Evolutionary conservation across 2,113 vertebrate species (phyloP).

Genomic region (Corythornis vintsioides): DNA sequence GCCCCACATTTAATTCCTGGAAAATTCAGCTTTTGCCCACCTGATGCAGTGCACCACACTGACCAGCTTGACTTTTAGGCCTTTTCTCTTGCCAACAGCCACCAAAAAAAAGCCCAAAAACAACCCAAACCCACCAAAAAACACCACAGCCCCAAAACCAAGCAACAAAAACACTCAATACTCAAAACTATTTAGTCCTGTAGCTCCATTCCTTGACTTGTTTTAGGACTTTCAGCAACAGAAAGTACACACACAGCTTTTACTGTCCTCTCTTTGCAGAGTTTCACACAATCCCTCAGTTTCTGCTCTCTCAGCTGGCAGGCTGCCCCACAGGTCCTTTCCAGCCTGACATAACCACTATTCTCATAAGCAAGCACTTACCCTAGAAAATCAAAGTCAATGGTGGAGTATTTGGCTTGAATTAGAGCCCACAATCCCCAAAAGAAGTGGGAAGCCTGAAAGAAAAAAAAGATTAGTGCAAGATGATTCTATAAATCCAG

Average conservation of each 20-base stretch:
- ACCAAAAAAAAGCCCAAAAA: background rate
- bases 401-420: slow-evolving; percentile 96
- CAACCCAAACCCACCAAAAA: no score
- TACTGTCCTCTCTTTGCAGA: no score
- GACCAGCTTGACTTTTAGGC: background rate
- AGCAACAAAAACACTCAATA: no score
- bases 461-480: background rate
- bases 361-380: slow-evolving; percentile 66
- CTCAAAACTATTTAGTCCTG: no score
- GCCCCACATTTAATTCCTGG: background rate
- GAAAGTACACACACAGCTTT: background rate
- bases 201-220: no score
- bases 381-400: slow-evolving; percentile 97
- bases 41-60: background rate
- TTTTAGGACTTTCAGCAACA: background rate
- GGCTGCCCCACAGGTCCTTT: background rate
- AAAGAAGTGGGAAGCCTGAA: slow-evolving; percentile 96
- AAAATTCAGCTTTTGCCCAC: background rate
- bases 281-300: background rate
- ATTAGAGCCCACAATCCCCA: slow-evolving; percentile 98
- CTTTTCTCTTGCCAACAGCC: background rate
- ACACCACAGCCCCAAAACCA: background rate
- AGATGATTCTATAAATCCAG: background rate
- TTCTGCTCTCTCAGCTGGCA: background rate
- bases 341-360: background rate